Evolutionary conservation across 2,113 vertebrate genomes (phyloP).

Genomic region (Barnardius zonarius): DNA sequence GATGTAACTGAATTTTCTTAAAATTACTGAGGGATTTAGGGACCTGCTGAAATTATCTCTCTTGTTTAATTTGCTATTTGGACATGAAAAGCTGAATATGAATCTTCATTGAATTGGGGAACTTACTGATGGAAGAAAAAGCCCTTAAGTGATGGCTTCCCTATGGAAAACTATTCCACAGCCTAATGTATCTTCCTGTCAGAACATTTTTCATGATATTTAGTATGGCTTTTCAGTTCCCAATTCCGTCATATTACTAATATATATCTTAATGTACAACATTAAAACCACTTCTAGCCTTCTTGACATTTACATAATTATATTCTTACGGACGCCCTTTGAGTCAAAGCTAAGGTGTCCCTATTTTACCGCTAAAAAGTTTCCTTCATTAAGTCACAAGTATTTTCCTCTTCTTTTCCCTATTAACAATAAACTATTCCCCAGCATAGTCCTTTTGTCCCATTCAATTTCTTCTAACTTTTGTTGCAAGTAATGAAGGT

Average conservation of each 20-base stretch:
- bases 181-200: constrained; percentile 47
- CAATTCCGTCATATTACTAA: constrained; percentile 45
- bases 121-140: constrained; percentile 40
- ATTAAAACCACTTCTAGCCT: constrained; percentile 51
- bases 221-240: not conserved
- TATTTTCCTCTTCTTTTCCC: not conserved
- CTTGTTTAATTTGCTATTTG: constrained; percentile 59
- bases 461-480: not conserved
- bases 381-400: not conserved
- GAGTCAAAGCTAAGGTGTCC: not conserved
- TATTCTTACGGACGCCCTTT: constrained; percentile 12
- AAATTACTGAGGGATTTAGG: constrained; percentile 64
- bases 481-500: not conserved
- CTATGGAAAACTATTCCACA: constrained; percentile 30
- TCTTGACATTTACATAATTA: constrained; percentile 61
- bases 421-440: not conserved
- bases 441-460: rapidly evolving
- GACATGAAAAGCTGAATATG: constrained; percentile 25
- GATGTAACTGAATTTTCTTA: constrained; percentile 35
- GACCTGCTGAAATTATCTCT: constrained; percentile 55
- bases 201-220: constrained; percentile 28
- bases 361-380: not conserved
- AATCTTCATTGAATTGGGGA: constrained; percentile 27
- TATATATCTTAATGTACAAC: constrained; percentile 53
- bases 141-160: constrained; percentile 46